phyloP scores from a whole-genome alignment of 2,888 invertebrate species.

The Lordiphosa fenestrarum region DNA sequence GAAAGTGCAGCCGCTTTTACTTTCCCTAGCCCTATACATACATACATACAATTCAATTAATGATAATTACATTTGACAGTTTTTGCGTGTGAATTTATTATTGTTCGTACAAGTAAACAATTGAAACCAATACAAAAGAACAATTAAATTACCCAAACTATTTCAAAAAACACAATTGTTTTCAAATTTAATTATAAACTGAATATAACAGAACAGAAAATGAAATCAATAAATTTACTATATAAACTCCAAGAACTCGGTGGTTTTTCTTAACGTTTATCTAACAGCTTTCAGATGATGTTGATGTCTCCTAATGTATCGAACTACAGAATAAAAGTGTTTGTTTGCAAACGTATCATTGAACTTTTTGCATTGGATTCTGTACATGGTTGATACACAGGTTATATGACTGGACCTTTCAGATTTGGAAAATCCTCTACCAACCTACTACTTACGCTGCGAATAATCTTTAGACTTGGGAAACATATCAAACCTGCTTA shows the following conservation, averaged over 20 bases:
- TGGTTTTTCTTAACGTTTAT: not conserved
- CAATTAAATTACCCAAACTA: constrained; percentile 40
- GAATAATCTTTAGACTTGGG: too few relatives aligned
- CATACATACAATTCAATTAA: constrained; percentile 54
- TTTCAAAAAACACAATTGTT: constrained; percentile 52
- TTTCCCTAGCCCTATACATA: constrained; percentile 18
- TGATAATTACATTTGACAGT: constrained; percentile 56
- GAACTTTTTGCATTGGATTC: too few relatives aligned
- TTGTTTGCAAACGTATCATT: too few relatives aligned
- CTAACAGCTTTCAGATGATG: too few relatives aligned
- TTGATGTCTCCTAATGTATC: too few relatives aligned
- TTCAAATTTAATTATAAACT: constrained; percentile 57
- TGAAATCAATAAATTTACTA: constrained; percentile 67
- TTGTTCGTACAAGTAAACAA: constrained; percentile 56
- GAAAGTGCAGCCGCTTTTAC: not conserved
- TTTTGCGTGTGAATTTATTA: constrained; percentile 69
- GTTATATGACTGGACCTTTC: too few relatives aligned
- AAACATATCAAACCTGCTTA: too few relatives aligned
- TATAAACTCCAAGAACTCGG: constrained; percentile 36
- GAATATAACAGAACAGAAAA: constrained; percentile 47
- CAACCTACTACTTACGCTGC: too few relatives aligned
- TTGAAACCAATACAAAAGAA: constrained; percentile 26
- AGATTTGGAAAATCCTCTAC: too few relatives aligned
- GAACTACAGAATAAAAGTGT: too few relatives aligned
- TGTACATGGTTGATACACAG: too few relatives aligned